These are phyloP conservation scores for Tetrapedia diversipes DNA, from an alignment of 2,888 invertebrate genomes.

Conservation along the genomic window DNA sequence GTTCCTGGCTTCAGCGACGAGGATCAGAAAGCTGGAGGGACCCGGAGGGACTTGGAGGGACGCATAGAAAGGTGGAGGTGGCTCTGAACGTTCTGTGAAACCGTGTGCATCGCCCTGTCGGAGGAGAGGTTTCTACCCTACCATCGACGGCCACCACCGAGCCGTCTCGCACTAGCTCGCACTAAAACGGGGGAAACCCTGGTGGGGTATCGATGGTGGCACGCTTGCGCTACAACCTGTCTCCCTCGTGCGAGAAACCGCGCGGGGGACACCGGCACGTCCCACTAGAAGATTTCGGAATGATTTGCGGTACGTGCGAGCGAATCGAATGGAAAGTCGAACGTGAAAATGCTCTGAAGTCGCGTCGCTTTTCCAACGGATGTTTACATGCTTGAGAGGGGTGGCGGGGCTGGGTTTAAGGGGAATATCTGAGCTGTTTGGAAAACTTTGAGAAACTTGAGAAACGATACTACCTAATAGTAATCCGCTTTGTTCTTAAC, in stretches of 20 bases:
- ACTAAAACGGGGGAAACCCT: slow-evolving; percentile 36
- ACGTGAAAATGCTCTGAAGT: slow-evolving; percentile 11
- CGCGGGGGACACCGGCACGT: slow-evolving; percentile 42
- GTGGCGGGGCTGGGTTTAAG: not conserved
- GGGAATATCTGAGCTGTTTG: not conserved
- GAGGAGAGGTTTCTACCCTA: slow-evolving; percentile 69
- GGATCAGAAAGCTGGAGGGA: slow-evolving; percentile 63
- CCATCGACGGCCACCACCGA: slow-evolving; percentile 63
- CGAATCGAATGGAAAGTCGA: slow-evolving; percentile 39
- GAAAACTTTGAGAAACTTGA: not conserved
- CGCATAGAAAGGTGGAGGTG: slow-evolving; percentile 62
- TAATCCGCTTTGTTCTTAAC: too few species aligned
- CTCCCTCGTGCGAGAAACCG: slow-evolving; percentile 57
- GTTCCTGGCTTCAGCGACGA: slow-evolving; percentile 61
- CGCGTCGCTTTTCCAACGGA: not conserved
- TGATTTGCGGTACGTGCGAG: slow-evolving; percentile 55
- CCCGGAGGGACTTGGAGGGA: slow-evolving; percentile 63
- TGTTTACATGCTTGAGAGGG: not conserved
- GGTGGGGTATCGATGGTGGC: slow-evolving; percentile 61
- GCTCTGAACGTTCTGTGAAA: slow-evolving; percentile 60
- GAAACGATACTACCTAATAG: too few species aligned
- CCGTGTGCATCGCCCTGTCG: slow-evolving; percentile 57
- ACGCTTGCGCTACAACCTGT: slow-evolving; percentile 65
- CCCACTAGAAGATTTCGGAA: slow-evolving; percentile 59
- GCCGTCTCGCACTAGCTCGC: slow-evolving; percentile 55